A percentile compares a stretch with the other conserved stretches of the same genome.
Evolutionary conservation across 2,113 vertebrate species (phyloP).

Genomic region (Lota lota): DNA sequence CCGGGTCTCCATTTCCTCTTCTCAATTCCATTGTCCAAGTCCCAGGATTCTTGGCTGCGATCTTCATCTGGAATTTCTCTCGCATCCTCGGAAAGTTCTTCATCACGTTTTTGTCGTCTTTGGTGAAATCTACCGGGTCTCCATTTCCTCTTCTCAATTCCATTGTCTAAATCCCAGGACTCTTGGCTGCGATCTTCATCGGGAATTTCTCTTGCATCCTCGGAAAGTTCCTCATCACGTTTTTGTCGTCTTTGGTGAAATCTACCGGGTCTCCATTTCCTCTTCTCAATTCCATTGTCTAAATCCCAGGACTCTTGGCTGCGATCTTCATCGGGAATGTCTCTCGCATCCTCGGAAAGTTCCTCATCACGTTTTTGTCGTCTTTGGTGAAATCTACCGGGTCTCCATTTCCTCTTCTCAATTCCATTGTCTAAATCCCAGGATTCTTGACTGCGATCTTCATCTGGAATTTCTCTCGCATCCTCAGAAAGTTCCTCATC

Average conservation of each 20-base stretch:
- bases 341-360: slow-evolving; percentile 18
- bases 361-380: slow-evolving; percentile 28
- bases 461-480: too few relatives aligned
- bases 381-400: too few relatives aligned
- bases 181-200: slow-evolving; percentile 64
- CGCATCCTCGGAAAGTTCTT: slow-evolving; percentile 41
- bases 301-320: slow-evolving; percentile 51
- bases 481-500: too few relatives aligned
- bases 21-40: too few relatives aligned
- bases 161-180: slow-evolving; percentile 35
- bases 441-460: too few relatives aligned
- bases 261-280: slow-evolving; percentile 39
- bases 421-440: too few relatives aligned
- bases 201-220: slow-evolving; percentile 26
- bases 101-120: slow-evolving; percentile 45
- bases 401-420: too few relatives aligned
- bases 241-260: slow-evolving; percentile 39
- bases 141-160: slow-evolving; percentile 40
- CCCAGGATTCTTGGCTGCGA: slow-evolving; percentile 52
- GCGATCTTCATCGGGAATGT: slow-evolving; percentile 33
- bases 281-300: slow-evolving; percentile 27
- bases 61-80: slow-evolving; percentile 35
- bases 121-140: slow-evolving; percentile 37
- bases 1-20: too few relatives aligned
- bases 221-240: slow-evolving; percentile 41